A percentile compares a stretch with the other conserved stretches of the same genome.
These are phyloP conservation scores for Aptenodytes forsteri DNA, from an alignment of 2,113 vertebrate genomes.

Conservation along the genomic window DNA sequence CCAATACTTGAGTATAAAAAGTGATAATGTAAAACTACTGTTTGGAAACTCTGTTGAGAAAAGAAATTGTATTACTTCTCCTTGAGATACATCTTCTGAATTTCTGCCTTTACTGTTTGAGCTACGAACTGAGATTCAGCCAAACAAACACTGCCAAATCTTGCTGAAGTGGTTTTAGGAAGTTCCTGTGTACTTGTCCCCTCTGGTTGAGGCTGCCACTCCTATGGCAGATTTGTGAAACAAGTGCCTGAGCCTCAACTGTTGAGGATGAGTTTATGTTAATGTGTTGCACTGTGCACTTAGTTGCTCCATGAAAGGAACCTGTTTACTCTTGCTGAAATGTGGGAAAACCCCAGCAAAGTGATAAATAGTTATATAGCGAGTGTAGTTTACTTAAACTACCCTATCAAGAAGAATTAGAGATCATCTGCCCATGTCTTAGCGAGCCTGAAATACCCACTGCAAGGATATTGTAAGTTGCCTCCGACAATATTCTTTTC, in stretches of 20 bases:
- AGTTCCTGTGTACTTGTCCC: neutral
- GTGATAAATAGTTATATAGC: neutral
- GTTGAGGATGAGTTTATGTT: neutral
- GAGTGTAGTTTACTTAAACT: neutral
- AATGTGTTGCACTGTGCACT: neutral
- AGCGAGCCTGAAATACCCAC: neutral
- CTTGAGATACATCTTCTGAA: neutral
- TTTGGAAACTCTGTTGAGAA: neutral
- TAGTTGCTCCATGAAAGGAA: neutral
- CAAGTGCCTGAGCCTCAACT: neutral
- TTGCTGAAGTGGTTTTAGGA: neutral
- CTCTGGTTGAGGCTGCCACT: neutral
- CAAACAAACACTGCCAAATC: neutral
- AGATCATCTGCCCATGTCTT: too few species aligned
- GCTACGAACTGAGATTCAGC: neutral
- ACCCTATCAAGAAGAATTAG: neutral
- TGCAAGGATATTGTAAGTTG: neutral
- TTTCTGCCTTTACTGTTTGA: neutral
- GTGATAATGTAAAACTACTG: neutral
- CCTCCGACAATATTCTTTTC: neutral
- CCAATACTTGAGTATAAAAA: neutral
- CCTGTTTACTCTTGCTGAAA: neutral
- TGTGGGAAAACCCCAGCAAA: neutral
- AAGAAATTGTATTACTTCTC: neutral
- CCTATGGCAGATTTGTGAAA: neutral